These are phyloP conservation scores for Erebia ligea DNA, from an alignment of 2,888 invertebrate genomes.

Conservation along the genomic window DNA sequence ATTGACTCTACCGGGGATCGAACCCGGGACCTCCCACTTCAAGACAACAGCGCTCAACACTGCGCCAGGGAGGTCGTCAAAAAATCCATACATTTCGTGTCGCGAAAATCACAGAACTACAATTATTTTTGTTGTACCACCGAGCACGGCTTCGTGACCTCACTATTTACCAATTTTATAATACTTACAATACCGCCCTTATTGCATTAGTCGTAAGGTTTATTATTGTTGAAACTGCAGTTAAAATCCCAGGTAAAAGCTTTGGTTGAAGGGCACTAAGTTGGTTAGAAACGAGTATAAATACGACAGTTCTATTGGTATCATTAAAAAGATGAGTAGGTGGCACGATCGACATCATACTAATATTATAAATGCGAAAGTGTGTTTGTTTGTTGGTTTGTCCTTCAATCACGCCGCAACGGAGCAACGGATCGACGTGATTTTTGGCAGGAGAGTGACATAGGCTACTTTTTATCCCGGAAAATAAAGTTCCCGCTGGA, in stretches of 20 bases:
- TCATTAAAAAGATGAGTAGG: constrained; percentile 43
- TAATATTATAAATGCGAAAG: too few species aligned
- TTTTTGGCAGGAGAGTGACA: too few species aligned
- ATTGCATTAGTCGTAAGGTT: background rate
- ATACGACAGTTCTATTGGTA: constrained; percentile 40
- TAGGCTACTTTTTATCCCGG: too few species aligned
- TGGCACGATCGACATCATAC: constrained; percentile 23
- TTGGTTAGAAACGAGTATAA: constrained; percentile 40
- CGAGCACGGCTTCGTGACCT: constrained; percentile 20
- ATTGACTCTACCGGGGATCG: too few species aligned
- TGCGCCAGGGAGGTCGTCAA: too few species aligned
- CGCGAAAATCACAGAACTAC: constrained; percentile 12
- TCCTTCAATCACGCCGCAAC: too few species aligned
- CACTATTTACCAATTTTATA: background rate
- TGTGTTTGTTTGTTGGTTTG: too few species aligned
- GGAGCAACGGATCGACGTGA: too few species aligned
- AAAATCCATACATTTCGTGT: constrained; percentile 19
- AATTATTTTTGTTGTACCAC: constrained; percentile 25
- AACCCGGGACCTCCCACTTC: too few species aligned
- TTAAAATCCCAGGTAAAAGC: background rate
- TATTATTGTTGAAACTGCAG: background rate
- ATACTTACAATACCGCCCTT: background rate
- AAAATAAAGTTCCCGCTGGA: too few species aligned
- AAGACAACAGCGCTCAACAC: too few species aligned
- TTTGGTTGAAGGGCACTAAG: constrained; percentile 34